Conservation (phyloP, 2,888 invertebrate genomes). For the Andrena trimmerana region DNA sequence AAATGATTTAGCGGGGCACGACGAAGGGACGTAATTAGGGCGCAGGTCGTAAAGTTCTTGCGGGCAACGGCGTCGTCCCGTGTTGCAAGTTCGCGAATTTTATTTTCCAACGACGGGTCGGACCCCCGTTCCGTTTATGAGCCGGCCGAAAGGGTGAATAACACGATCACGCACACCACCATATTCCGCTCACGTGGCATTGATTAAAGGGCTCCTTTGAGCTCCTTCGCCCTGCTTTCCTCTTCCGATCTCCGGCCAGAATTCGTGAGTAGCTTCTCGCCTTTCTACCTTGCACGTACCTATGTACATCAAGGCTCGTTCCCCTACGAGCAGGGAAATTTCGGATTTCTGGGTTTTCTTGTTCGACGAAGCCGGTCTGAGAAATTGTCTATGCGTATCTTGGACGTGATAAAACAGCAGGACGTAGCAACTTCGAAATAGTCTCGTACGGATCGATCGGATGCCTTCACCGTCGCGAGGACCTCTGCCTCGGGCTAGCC, state of each 20-base stretch:
- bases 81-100: constrained; percentile 24
- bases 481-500: constrained; percentile 7
- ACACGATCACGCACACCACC: constrained; percentile 13
- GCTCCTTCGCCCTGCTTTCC: constrained; percentile 27
- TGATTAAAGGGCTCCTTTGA: constrained; percentile 57
- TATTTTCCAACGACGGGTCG: background rate
- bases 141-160: constrained; percentile 22
- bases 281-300: constrained; percentile 4
- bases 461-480: background rate
- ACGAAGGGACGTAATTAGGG: constrained; percentile 12
- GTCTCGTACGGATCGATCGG: constrained; percentile 29
- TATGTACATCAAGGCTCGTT: too few species aligned
- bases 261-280: constrained; percentile 24
- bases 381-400: constrained; percentile 5
- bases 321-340: too few species aligned
- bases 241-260: constrained; percentile 23
- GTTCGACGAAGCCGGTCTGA: background rate
- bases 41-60: constrained; percentile 16
- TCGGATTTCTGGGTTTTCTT: too few species aligned
- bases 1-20: constrained; percentile 3
- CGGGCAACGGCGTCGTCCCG: background rate
- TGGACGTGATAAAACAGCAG: constrained; percentile 19
- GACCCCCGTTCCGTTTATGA: background rate
- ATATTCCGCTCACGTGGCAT: constrained; percentile 52
- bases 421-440: constrained; percentile 17